A percentile compares a stretch with the other conserved stretches of the same genome.
These are phyloP conservation scores for Drosophila nr. medialis DNA, from an alignment of 2,888 invertebrate species.

Conservation along the genomic window DNA sequence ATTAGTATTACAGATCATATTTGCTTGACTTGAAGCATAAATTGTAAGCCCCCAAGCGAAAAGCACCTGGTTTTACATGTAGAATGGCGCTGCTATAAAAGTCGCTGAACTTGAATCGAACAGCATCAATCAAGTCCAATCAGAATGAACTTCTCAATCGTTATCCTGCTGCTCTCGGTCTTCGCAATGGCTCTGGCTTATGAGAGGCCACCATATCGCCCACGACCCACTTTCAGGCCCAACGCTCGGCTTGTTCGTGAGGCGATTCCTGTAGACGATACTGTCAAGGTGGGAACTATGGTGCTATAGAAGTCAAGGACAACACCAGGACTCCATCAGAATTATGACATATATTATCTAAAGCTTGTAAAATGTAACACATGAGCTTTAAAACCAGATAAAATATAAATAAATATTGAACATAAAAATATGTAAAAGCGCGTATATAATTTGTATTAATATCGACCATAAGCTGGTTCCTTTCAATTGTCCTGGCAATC, in stretches of 20 bases:
- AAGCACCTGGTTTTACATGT: neutral
- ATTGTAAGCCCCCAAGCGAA: constrained; percentile 9
- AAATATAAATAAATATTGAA: neutral
- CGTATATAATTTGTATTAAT: neutral
- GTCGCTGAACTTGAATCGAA: neutral
- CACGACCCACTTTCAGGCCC: constrained; percentile 31
- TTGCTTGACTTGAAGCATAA: neutral
- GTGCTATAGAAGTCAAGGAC: constrained; percentile 2
- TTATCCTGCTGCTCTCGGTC: constrained; percentile 30
- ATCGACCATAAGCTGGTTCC: neutral
- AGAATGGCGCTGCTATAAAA: constrained; percentile 28
- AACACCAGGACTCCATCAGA: neutral
- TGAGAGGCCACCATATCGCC: constrained; percentile 21
- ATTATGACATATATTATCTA: neutral
- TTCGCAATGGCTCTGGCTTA: constrained; percentile 29
- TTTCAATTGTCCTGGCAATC: neutral
- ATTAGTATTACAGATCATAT: constrained; percentile 12
- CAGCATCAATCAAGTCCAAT: constrained; percentile 10
- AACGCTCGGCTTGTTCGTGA: constrained; percentile 25
- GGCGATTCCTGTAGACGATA: constrained; percentile 8
- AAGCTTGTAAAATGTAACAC: neutral
- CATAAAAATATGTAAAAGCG: neutral
- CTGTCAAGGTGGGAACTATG: neutral
- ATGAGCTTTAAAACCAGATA: neutral
- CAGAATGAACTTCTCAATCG: constrained; percentile 35